Evolutionary conservation across 2,113 vertebrate genomes (phyloP), one percentile per base, ranked within the genome.

Genomic region (Percina caprodes): DNA sequence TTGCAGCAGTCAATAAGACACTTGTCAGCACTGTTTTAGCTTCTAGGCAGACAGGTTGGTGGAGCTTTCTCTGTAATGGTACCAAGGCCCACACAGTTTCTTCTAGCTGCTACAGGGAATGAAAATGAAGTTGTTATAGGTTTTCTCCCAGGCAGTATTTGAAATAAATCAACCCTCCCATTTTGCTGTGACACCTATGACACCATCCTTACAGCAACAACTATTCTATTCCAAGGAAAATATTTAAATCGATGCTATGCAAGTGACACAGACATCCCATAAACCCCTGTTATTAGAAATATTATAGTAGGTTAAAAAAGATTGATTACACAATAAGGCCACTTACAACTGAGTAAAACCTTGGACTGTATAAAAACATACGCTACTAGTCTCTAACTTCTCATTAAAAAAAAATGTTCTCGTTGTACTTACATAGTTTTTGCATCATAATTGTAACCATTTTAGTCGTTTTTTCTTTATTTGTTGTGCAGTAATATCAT

Each of bases 21-120:
- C 62, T 80, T 63, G 75, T 71, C 71, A 83, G 67, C 58, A 62
- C 48, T 61, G 66, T 55, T 26, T 61, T 71, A 30, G 72, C 42
- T 69, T 59, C 61, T 52, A 30, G 58, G 71, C 46, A 73, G 83
- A 73, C 76, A 71, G 70, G 82, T 61, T 61, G 59, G 71, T 62
- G 74, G 33, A 62, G 70, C 35, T 67, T 73, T 76, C 82, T 81
- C 74, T 60, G 39, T 54, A 80, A 72, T 70, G 61, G 84, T 70
- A 74, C 72, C 35, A 51, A 54, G 26, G 67, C 77, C 79, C 82
- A 75, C 60, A 66, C 59, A 45, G 74, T 39, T 61, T 77, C 78
- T 45, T 70, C 68, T 54, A 56, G 14, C 72, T 62, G 79, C 80
- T 21, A 46, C 42, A 79, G 39, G 61, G 45, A 69, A 86, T 42